Evolutionary conservation across 2,113 vertebrate species (phyloP), one percentile per base, ranked within the genome.

Genomic region (Stigmatopora nigra): DNA sequence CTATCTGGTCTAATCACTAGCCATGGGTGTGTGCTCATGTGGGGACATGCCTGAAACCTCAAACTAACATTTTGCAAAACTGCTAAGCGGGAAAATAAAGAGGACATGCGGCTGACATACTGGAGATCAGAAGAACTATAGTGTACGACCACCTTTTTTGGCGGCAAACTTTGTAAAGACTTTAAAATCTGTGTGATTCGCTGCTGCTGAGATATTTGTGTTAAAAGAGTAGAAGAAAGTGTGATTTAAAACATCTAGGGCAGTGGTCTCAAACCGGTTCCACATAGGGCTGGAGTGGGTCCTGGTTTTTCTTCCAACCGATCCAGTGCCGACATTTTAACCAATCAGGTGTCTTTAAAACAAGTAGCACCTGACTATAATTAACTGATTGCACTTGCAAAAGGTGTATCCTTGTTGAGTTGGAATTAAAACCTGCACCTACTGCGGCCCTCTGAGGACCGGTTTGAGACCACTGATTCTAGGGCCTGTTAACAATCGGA

Each of bases 161-260:
- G 49, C 41, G 5, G 20, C 31, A 22, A 5, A 64, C 52, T 75
- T 69, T 75, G 69, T 86, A 25, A 44, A 76, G 64, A 73, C 85
- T 86, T 82, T 78, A 77, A 71, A 82, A 78, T 70, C 76, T 67
- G 67, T 76, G 71, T 67, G 66, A 78, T 75, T 79, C 71, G 3
- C 68, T 78, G 70, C 79, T 64, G 82, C 80, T 78, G 74, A 78
- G 75, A 82, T 78, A 76, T 84, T 76, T 84, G 73, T 83, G 77
- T 73, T n/a, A 66, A 79, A 69, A 79, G 75, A 78, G 72, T 73
- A 65, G 20, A 19, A 22, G 22, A 63, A 44, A 55, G 70, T 73
- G 59, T 72, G 65, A 80, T 78, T 73, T 80, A 82, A 84, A 87
- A 81, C 78, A 82, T 86, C 77, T 79, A 76, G 69, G 41, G 82